Evolutionary conservation across 2,888 invertebrate genomes (phyloP), one percentile per base, ranked within the genome.

Genomic region (Poecilobothrus nobilitatus): DNA sequence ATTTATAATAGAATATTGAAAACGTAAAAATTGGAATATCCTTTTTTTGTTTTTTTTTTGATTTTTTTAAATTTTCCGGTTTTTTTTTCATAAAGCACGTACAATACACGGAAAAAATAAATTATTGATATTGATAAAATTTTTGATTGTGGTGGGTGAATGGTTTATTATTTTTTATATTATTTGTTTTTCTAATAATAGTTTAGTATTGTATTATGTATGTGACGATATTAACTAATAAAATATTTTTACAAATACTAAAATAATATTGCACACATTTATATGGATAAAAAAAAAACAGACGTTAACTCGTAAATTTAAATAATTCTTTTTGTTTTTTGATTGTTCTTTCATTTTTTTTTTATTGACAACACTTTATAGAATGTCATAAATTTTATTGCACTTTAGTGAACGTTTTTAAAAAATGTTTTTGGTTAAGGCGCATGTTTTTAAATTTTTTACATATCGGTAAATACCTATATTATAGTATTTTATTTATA

Each of bases 331-430:
- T 41, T 27, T 18, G n/a, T 53, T 53, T 18, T 18, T 3, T 53
- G 9, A 2, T n/a, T 53, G 37, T 18, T 53, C 18, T 53, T 53
- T 53, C 7, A 9, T 41, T 53, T n/a, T 18, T 53, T 53, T 53
- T 53, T 53, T 53, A 12, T 53, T 53, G 53, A 18, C 53, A 53
- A 18, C n/a, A 53, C 18, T n/a, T n/a, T 53, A 18, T 53, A 15
- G 53, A 53, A 53, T 53, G 53, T 53, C 53, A 53, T 53, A 53
- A 53, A 53, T 53, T 53, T 53, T 53, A 53, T 53, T 53, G 53
- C 53, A 53, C 53, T 53, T 53, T 53, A 18, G 53, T 53, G 53
- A 53, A 53, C 1, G 18, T 4, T 53, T 53, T 10, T 18, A 53
- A 4, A 53, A 9, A 4, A 4, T 18, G 7, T 53, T 53, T 53